phyloP scores from a whole-genome alignment of 2,888 invertebrate genomes.

The Lordiphosa andalusiaca region DNA sequence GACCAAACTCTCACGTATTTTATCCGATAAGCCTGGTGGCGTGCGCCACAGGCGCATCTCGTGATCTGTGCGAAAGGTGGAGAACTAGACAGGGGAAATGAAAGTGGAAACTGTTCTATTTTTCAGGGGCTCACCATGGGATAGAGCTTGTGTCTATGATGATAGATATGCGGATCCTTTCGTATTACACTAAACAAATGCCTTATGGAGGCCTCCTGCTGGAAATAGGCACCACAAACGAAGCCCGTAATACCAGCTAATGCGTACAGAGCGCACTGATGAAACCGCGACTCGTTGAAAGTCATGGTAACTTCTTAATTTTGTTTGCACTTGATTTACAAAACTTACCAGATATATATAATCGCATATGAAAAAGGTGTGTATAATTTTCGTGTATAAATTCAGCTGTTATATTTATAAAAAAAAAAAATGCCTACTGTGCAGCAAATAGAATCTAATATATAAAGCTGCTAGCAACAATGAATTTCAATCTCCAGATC shows the following conservation, averaged over 20 bases:
- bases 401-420: too few relatives aligned
- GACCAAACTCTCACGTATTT: slow-evolving; percentile 32
- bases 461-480: too few relatives aligned
- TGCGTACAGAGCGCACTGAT: slow-evolving; percentile 42
- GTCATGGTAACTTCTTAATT: slow-evolving; percentile 29
- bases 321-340: slow-evolving; percentile 4
- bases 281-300: slow-evolving; percentile 25
- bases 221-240: slow-evolving; percentile 50
- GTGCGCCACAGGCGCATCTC: slow-evolving; percentile 48
- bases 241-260: slow-evolving; percentile 49
- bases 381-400: neutral
- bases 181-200: slow-evolving; percentile 39
- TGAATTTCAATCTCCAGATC: too few relatives aligned
- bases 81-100: slow-evolving; percentile 29
- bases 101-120: neutral
- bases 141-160: slow-evolving; percentile 53
- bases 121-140: slow-evolving; percentile 38
- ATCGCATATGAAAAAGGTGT: neutral
- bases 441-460: too few relatives aligned
- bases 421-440: too few relatives aligned
- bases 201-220: slow-evolving; percentile 47
- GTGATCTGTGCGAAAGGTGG: slow-evolving; percentile 46
- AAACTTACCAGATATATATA: too few relatives aligned
- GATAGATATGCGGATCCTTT: slow-evolving; percentile 51
- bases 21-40: slow-evolving; percentile 23